phyloP scores from a whole-genome alignment of 2,113 vertebrate species.

The Daubentonia madagascariensis region DNA sequence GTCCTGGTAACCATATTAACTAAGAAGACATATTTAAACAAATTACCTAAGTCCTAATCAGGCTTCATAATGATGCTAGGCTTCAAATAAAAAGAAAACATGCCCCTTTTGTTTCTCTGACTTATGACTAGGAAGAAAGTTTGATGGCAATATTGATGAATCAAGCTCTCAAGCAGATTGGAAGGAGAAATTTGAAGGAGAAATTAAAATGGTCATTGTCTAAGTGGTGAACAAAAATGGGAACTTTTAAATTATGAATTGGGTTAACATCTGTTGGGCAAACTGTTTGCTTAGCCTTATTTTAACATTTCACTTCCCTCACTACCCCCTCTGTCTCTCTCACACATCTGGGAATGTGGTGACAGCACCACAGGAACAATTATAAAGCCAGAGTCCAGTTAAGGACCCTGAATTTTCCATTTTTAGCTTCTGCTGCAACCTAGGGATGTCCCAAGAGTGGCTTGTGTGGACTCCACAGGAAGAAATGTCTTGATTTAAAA shows the following conservation, averaged over 20 bases:
- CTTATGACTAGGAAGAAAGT: neutral
- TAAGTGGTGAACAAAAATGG: slow-evolving; percentile 60
- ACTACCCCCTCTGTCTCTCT: neutral
- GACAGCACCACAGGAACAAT: slow-evolving; percentile 56
- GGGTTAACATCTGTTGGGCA: slow-evolving; percentile 64
- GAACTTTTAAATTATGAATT: slow-evolving; percentile 67
- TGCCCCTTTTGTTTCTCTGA: neutral
- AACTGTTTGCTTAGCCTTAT: slow-evolving; percentile 66
- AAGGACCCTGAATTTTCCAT: slow-evolving; percentile 60
- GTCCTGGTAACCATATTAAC: neutral
- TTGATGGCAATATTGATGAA: slow-evolving; percentile 37
- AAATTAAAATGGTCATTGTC: slow-evolving; percentile 60
- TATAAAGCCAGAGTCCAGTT: slow-evolving; percentile 64
- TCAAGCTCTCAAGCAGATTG: slow-evolving; percentile 1
- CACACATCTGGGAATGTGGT: slow-evolving; percentile 69
- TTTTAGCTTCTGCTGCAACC: slow-evolving; percentile 58
- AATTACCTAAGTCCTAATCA: neutral
- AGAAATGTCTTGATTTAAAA: slow-evolving; percentile 69
- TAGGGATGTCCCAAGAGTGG: slow-evolving; percentile 63
- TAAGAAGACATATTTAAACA: slow-evolving; percentile 40
- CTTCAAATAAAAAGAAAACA: slow-evolving; percentile 22
- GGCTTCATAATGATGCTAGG: neutral
- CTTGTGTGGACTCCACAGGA: slow-evolving; percentile 53
- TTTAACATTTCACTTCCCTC: slow-evolving; percentile 57
- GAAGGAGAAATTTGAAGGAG: slow-evolving; percentile 19